Base-by-base conservation (phyloP, 2,113 vertebrate species). In the Mustela lutreola region DNA sequence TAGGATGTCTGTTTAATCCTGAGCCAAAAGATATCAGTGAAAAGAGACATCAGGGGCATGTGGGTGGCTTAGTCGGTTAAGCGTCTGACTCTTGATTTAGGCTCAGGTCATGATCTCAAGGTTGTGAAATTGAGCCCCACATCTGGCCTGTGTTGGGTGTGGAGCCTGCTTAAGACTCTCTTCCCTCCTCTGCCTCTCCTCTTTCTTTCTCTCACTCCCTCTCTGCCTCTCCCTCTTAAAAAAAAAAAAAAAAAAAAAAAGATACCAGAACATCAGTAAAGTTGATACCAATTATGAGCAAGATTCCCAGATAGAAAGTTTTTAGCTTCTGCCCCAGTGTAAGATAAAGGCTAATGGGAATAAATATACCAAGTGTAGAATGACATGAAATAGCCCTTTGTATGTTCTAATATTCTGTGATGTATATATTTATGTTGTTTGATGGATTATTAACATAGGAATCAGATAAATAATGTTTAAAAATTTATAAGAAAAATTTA, bases 391-490 rank as follows among this genome's bases (percentile, higher is more conserved):
- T 45, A 86, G 42, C 6, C 71, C n/a, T 89, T 81, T 26, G 39
- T 87, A 5, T 36, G 62, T n/a, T n/a, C 14, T 58, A 24, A 58
- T 65, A 26, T 88, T 78, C 82, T 85, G 4, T 78, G 63, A 26
- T 63, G 31, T n/a, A n/a, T 53, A n/a, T 62, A 0, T 58, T 31
- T 75, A 33, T 81, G 12, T 84, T 48, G 39, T 63, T 95, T 65
- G 53, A 56, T 91, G 39, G n/a, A n/a, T n/a, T n/a, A 39, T 92
- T 89, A 58, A 79, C 22, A 19, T 87, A 97, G 81, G 24, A 88
- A 31, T 28, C 22, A 45, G 67, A 94, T 89, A 84, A 73, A 45
- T 70, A 76, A 85, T 84, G n/a, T 94, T 73, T 36, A 65, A 80
- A 71, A 70, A 56, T 93, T n/a, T 63, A 42, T 87, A 58, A 76